Evolutionary conservation across 2,888 invertebrate genomes (phyloP).

Genomic region (Coelogynopora nodosa): DNA sequence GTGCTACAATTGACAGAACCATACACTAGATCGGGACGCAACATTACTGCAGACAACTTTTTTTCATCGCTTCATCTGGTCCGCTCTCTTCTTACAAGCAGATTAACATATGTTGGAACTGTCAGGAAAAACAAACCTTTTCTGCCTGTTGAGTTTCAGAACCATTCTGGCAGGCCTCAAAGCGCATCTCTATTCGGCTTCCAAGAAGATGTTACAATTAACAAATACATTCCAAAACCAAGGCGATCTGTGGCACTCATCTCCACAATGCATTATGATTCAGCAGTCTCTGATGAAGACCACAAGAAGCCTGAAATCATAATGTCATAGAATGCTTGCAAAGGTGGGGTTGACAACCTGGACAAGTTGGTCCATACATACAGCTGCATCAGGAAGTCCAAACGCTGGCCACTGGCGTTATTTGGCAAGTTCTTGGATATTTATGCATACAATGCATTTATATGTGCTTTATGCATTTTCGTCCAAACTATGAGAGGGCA

Average conservation of each 20-base stretch:
- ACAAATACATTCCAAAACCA: neutral
- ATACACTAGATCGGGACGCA: neutral
- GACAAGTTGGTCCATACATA: slow-evolving; percentile 34
- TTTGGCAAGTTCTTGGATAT: slow-evolving; percentile 40
- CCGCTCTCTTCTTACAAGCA: neutral
- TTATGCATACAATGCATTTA: slow-evolving; percentile 37
- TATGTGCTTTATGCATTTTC: neutral
- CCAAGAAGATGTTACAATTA: neutral
- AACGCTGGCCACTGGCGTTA: slow-evolving; percentile 29
- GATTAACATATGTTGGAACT: neutral
- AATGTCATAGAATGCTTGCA: slow-evolving; percentile 21
- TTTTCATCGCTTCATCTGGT: neutral
- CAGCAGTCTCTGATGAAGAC: slow-evolving; percentile 13
- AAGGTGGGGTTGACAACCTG: slow-evolving; percentile 36
- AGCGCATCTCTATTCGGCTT: neutral
- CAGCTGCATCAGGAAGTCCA: slow-evolving; percentile 21
- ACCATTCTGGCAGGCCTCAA: neutral
- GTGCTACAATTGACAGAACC: neutral
- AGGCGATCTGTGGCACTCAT: neutral
- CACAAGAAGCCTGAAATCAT: slow-evolving; percentile 25
- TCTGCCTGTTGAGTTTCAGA: neutral
- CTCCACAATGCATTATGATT: slow-evolving; percentile 34
- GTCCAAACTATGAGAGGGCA: slow-evolving; percentile 1
- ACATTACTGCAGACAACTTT: neutral
- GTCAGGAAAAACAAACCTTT: slow-evolving; percentile 25